These are phyloP conservation scores for Junco hyemalis DNA, from an alignment of 2,113 vertebrate species.

Conservation along the genomic window DNA sequence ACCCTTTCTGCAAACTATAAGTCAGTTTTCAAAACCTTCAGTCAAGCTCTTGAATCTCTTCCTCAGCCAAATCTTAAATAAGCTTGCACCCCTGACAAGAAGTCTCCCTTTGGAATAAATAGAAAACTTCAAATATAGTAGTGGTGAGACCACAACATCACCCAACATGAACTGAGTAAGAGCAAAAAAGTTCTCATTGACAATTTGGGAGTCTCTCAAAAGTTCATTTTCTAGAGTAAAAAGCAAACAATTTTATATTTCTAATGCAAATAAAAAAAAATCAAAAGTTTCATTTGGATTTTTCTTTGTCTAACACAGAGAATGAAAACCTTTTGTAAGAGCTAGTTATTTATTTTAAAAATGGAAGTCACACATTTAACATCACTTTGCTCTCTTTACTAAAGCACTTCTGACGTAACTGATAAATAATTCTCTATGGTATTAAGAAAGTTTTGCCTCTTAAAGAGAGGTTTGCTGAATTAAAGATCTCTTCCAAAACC, in stretches of 20 bases:
- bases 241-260: background rate
- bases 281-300: background rate
- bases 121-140: background rate
- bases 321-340: background rate
- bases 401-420: background rate
- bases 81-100: background rate
- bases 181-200: background rate
- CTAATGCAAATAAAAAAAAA: background rate
- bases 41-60: background rate
- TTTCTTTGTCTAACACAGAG: background rate
- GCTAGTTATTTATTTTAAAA: background rate
- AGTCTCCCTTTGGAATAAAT: background rate
- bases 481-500: background rate
- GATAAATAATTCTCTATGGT: background rate
- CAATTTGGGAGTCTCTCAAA: background rate
- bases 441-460: background rate
- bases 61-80: background rate
- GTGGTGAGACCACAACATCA: background rate
- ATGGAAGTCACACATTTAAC: background rate
- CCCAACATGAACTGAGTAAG: background rate
- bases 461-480: background rate
- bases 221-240: background rate
- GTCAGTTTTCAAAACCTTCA: background rate
- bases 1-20: background rate
- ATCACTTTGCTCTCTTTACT: background rate